Percentiles rank a stretch among this genome's conserved stretches.
Conservation (phyloP, 2,888 invertebrate species). For the Dorcus hopei region DNA sequence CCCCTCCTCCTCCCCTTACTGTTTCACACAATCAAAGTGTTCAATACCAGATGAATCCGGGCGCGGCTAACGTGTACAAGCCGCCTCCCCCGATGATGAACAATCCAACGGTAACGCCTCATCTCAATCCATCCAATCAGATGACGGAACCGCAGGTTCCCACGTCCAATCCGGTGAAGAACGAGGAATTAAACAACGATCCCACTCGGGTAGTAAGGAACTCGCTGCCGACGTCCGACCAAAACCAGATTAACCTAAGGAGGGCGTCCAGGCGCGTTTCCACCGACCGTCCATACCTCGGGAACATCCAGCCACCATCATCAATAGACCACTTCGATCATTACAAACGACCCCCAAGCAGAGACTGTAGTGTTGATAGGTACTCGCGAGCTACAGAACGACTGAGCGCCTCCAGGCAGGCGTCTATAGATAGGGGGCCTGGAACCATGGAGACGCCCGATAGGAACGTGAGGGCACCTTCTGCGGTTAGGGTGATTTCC, state of each 20-base stretch:
- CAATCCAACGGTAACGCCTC: constrained; percentile 9
- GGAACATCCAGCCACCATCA: constrained; percentile 52
- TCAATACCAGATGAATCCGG: neutral
- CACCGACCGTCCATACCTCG: constrained; percentile 50
- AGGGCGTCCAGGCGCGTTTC: constrained; percentile 54
- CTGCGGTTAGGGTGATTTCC: constrained; percentile 54
- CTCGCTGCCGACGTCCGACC: constrained; percentile 35
- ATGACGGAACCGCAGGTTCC: no score
- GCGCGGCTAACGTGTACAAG: constrained; percentile 1
- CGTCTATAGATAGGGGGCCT: constrained; percentile 66
- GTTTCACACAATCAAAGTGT: constrained; percentile 20
- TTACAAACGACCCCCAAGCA: constrained; percentile 86
- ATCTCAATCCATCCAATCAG: neutral
- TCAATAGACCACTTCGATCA: constrained; percentile 92
- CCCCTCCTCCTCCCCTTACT: neutral
- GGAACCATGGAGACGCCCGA: constrained; percentile 46
- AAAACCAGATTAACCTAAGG: constrained; percentile 44
- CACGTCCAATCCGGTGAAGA: neutral
- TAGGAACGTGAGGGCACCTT: constrained; percentile 56
- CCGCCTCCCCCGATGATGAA: constrained; percentile 3
- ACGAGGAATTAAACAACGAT: constrained; percentile 30
- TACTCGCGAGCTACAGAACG: constrained; percentile 69
- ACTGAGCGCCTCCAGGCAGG: constrained; percentile 66
- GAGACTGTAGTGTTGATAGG: constrained; percentile 78
- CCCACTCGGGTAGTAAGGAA: constrained; percentile 27